Evolutionary conservation across 2,797 vertebrate species (phyloP).

Genomic region (Squalus acanthias): DNA sequence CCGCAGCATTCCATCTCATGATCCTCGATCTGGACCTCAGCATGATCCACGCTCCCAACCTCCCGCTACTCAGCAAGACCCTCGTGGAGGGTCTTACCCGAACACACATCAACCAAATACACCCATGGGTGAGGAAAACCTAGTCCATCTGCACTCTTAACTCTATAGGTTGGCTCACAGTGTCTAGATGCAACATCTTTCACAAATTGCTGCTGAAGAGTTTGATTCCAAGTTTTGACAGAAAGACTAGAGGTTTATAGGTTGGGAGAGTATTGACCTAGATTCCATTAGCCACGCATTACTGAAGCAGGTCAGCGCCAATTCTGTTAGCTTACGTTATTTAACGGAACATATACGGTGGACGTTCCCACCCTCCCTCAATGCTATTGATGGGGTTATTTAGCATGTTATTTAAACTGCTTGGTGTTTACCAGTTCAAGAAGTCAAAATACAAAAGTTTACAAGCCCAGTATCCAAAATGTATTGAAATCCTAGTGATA

Average conservation of each 20-base stretch:
- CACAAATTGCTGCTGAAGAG: background rate
- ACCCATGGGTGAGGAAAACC: slow-evolving; percentile 22
- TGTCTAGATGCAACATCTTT: background rate
- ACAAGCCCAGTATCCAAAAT: background rate
- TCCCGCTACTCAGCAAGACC: slow-evolving; percentile 19
- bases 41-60: slow-evolving; percentile 27
- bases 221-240: background rate
- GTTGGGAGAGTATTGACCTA: background rate
- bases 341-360: background rate
- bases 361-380: background rate
- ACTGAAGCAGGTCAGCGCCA: background rate
- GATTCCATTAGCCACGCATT: background rate
- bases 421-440: background rate
- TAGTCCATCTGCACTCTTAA: slow-evolving; percentile 19
- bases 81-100: slow-evolving; percentile 19
- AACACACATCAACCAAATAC: slow-evolving; percentile 22
- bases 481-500: background rate
- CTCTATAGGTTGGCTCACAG: slow-evolving; percentile 25
- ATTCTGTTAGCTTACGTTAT: background rate
- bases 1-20: slow-evolving; percentile 21
- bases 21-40: slow-evolving; percentile 34
- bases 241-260: background rate
- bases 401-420: background rate
- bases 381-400: background rate
- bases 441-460: background rate